Conservation (phyloP, 2,797 vertebrate species). For the Dipus sagitta region DNA sequence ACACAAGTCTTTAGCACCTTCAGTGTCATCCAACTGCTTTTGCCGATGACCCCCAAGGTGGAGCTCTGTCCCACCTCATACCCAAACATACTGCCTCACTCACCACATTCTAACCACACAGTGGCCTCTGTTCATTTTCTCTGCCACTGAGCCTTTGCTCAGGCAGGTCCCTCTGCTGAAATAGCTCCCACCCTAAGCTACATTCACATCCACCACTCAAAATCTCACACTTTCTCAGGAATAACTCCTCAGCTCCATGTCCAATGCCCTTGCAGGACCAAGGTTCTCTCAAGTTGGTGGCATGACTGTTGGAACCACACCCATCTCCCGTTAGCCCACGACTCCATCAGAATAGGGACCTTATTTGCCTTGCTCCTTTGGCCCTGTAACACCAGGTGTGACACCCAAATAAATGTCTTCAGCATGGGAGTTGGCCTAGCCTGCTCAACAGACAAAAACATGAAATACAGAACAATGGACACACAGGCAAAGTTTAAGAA, state of each 20-base stretch:
- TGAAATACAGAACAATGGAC: neutral
- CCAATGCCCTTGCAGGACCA: neutral
- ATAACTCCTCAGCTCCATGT: neutral
- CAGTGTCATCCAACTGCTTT: neutral
- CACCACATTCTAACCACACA: neutral
- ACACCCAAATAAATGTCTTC: conserved; percentile 51
- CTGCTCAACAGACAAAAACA: conserved; percentile 28
- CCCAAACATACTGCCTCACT: neutral
- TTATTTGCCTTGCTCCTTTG: conserved; percentile 19
- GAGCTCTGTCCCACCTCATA: neutral
- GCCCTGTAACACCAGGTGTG: neutral
- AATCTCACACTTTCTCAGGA: neutral
- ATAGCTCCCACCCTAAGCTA: neutral
- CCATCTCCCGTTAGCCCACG: neutral
- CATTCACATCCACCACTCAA: neutral
- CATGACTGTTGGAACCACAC: neutral
- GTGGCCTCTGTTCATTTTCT: neutral
- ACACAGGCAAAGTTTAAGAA: conserved; percentile 7
- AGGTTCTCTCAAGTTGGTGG: neutral
- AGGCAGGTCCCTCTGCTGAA: neutral
- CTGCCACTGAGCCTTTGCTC: neutral
- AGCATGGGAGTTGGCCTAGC: neutral
- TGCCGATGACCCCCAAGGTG: neutral
- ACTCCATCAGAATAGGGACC: conserved; percentile 1
- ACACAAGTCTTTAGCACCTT: neutral